Evolutionary conservation across 2,113 vertebrate genomes (phyloP), one percentile per base, ranked within the genome.

Genomic region (Lampris megalopsis): DNA sequence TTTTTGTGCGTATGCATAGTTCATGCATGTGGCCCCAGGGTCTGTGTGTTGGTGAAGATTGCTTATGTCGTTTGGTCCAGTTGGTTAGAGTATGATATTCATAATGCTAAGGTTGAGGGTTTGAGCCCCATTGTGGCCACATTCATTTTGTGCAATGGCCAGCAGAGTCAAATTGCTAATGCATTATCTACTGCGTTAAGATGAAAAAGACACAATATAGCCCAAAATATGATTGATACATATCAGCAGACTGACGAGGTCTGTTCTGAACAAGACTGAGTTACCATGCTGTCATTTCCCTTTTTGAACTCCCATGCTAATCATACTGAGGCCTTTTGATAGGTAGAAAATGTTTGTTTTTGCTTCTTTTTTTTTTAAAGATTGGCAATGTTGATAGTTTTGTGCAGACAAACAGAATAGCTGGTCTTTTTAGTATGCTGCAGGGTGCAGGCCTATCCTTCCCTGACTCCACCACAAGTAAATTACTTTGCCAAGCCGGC

Each of bases 401-500:
- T 0, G 4, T 60, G 40, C 47, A 59, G 24, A 63, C 41, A 6
- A 54, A 36, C 45, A 41, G 56, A 72, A 52, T 4, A 42, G 9
- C 45, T 60, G 48, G 63, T 7, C 59, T 77, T 40, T 60, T 86
- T 52, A 71, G 71, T 77, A 80, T 82, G 64, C 81, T 63, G 60
- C 66, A 38, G 64, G 10, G 6, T 11, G 7, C 65, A 6, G 59
- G 52, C 59, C 40, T 78, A 54, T 73, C 57, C 73, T 68, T 52
- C 69, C 37, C 45, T 68, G 54, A 81, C 49, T 13, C 35, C 62
- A 61, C 58, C 36, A 47, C 54, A 74, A 74, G 64, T 70, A 56
- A n/a, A 49, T 81, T 37, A 47, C 80, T 87, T 83, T 82, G 60
- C 88, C 56, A 73, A 64, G 77, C 38, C 58, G 10, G 50, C 83